A percentile compares a stretch with the other conserved stretches of the same genome.
Evolutionary conservation across 2,888 invertebrate genomes (phyloP).

Genomic region (Epinotia brunnichana): DNA sequence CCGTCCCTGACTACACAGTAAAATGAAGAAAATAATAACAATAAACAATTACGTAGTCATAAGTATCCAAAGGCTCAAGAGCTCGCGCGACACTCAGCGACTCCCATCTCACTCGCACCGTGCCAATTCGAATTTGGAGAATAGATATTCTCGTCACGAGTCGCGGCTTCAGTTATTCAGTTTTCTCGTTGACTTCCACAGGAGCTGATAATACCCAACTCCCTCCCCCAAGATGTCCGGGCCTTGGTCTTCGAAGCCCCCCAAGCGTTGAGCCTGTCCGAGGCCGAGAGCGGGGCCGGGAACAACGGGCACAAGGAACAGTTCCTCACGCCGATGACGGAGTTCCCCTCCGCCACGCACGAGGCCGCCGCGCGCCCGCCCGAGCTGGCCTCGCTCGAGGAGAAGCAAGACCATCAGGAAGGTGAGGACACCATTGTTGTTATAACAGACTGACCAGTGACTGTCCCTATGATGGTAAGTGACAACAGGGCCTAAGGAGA

Average conservation of each 20-base stretch:
- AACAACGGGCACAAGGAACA: constrained; percentile 73
- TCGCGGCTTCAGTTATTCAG: neutral
- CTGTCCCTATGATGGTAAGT: too few relatives aligned
- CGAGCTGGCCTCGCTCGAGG: constrained; percentile 74
- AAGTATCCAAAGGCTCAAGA: too few relatives aligned
- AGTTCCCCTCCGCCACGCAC: constrained; percentile 69
- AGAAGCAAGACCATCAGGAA: constrained; percentile 70
- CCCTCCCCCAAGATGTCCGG: constrained; percentile 7
- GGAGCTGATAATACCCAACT: constrained; percentile 22
- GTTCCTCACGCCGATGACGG: constrained; percentile 76
- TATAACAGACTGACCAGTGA: too few relatives aligned
- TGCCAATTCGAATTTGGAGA: too few relatives aligned
- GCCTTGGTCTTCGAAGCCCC: constrained; percentile 45
- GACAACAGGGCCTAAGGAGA: too few relatives aligned
- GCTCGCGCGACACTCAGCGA: too few relatives aligned
- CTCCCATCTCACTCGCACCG: too few relatives aligned
- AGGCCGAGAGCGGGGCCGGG: constrained; percentile 61
- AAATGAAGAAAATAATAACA: too few relatives aligned
- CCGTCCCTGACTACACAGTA: too few relatives aligned
- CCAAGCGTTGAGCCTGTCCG: constrained; percentile 65
- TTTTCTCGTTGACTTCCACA: neutral
- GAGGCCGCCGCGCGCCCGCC: constrained; percentile 66
- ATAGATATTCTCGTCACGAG: too few relatives aligned
- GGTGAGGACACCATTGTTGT: too few relatives aligned
- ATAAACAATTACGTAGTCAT: too few relatives aligned